phyloP scores from a whole-genome alignment of 2,113 vertebrate genomes.

The Actinemys pallida region DNA sequence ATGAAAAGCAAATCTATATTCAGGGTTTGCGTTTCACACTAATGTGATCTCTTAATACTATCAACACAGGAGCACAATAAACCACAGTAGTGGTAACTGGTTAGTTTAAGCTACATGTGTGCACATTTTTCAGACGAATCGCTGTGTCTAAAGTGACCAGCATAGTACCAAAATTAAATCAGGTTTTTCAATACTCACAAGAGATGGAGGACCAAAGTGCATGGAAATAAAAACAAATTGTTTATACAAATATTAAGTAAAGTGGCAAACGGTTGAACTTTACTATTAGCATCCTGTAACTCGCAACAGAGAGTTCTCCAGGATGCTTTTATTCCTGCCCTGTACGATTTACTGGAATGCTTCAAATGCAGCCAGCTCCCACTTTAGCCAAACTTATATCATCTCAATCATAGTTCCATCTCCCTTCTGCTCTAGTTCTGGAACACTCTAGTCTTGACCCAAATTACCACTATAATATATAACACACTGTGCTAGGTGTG shows the following conservation, averaged over 20 bases:
- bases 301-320: not conserved
- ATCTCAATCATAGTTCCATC: not conserved
- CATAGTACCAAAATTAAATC: not conserved
- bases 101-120: not conserved
- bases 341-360: not conserved
- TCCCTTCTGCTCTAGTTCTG: not conserved
- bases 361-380: not conserved
- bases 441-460: not conserved
- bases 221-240: not conserved
- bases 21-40: not conserved
- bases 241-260: not conserved
- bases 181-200: not conserved
- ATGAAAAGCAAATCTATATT: not conserved
- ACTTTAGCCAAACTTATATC: not conserved
- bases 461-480: not conserved
- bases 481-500: not conserved
- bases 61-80: not conserved
- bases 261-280: not conserved
- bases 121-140: not conserved
- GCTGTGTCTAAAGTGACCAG: not conserved
- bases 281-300: not conserved
- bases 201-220: no score
- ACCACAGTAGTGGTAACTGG: not conserved
- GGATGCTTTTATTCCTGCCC: not conserved
- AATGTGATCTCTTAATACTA: not conserved